Percentiles rank a stretch among this genome's conserved stretches.
Evolutionary conservation across 2,797 vertebrate species (phyloP).

Genomic region (Smutsia gigantea): DNA sequence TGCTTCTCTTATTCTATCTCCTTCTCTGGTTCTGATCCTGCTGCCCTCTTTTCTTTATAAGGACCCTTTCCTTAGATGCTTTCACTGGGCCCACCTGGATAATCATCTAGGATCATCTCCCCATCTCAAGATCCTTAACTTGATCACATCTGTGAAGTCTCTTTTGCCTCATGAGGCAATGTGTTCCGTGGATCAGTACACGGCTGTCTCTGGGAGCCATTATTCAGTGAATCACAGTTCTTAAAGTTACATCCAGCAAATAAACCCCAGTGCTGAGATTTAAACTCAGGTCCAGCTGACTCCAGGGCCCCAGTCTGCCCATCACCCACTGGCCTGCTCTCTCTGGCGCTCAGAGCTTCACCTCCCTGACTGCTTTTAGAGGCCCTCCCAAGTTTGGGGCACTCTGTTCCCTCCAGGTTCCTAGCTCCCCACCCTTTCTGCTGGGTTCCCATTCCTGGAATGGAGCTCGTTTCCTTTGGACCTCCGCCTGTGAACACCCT

Average conservation of each 20-base stretch:
- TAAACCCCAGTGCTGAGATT: background rate
- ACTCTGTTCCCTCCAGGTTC: fast-evolving
- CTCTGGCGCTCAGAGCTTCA: background rate
- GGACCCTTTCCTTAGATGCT: background rate
- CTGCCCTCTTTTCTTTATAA: background rate
- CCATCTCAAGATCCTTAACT: background rate
- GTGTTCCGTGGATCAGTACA: background rate
- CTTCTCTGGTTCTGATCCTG: background rate
- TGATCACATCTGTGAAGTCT: too few species aligned
- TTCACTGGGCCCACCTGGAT: background rate
- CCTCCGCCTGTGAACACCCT: background rate
- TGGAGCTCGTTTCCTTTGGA: background rate
- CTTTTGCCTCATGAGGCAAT: background rate
- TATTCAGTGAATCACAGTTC: background rate
- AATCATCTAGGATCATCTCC: background rate
- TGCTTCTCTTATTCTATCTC: background rate
- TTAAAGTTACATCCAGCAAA: background rate
- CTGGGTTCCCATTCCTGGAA: background rate
- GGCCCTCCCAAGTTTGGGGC: background rate
- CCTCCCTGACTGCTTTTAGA: fast-evolving
- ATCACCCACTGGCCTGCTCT: background rate
- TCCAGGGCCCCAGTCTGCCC: too few species aligned
- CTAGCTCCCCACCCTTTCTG: background rate
- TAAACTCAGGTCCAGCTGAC: background rate
- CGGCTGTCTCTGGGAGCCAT: fast-evolving